phyloP scores from a whole-genome alignment of 2,888 invertebrate species.

The Muscina levida region DNA sequence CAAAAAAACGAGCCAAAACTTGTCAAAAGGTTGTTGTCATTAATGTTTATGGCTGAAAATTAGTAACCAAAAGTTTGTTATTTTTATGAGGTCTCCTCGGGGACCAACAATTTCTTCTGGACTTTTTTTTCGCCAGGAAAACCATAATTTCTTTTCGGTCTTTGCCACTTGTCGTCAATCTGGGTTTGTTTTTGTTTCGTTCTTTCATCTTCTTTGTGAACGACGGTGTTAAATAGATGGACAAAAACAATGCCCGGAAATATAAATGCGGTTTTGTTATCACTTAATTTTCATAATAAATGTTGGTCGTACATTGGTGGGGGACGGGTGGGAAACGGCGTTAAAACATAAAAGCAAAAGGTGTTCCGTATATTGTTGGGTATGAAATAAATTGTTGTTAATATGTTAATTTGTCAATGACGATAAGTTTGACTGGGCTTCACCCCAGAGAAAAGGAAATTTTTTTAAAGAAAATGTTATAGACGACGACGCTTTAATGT shows the following conservation, averaged over 20 bases:
- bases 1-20: not conserved
- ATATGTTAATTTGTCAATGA: no score
- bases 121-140: constrained; percentile 8
- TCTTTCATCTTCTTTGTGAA: not conserved
- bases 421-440: no score
- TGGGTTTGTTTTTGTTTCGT: constrained; percentile 12
- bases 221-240: constrained; percentile 14
- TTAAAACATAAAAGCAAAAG: no score
- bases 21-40: constrained; percentile 63
- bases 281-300: constrained; percentile 49
- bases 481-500: no score
- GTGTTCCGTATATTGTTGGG: no score
- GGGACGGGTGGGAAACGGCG: no score
- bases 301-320: no score
- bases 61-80: constrained; percentile 48
- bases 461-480: no score
- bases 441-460: no score
- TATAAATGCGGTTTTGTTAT: constrained; percentile 53
- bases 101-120: constrained; percentile 48
- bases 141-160: not conserved
- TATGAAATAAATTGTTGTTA: not conserved
- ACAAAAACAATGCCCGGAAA: not conserved
- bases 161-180: constrained; percentile 7
- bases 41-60: constrained; percentile 62
- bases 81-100: constrained; percentile 52